Evolutionary conservation across 1,140 invertebrate genomes (phyloP).

Genomic region (Heterodera carotae): DNA sequence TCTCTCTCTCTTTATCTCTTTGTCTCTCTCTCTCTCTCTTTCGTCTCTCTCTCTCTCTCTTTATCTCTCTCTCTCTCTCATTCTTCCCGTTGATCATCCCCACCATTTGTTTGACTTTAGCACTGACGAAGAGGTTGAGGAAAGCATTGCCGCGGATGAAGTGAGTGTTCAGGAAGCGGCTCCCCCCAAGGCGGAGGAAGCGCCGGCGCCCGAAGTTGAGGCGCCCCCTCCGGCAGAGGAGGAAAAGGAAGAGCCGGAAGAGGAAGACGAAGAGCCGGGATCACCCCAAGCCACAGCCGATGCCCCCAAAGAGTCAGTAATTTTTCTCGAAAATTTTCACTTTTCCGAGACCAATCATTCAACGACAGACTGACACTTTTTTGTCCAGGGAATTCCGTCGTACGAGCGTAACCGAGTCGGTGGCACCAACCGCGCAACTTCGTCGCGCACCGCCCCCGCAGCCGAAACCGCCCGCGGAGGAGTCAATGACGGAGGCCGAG

Average conservation of each 20-base stretch:
- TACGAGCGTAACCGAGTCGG: conserved; percentile 10
- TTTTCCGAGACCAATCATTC: not conserved
- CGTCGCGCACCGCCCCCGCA: conserved; percentile 34
- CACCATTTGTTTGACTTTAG: conserved; percentile 29
- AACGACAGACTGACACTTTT: not conserved
- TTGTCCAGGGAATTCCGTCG: conserved; percentile 28
- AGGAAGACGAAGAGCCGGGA: conserved; percentile 13
- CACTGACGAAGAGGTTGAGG: conserved; percentile 37
- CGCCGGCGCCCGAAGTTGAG: conserved; percentile 25
- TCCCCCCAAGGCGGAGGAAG: conserved; percentile 13
- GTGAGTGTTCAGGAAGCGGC: conserved; percentile 17
- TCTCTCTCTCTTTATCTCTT: conserved; percentile 3
- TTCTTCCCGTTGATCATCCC: not conserved
- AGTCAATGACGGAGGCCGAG: conserved; percentile 54
- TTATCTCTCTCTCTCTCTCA: not conserved
- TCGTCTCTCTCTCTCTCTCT: conserved; percentile 9
- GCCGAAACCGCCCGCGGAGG: conserved; percentile 42
- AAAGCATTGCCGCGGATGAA: conserved; percentile 36
- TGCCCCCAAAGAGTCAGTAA: conserved; percentile 12
- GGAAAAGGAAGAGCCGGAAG: conserved; percentile 30
- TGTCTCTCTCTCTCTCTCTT: not conserved
- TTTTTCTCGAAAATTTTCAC: too few relatives aligned
- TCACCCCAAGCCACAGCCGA: not conserved
- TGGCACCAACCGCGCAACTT: conserved; percentile 16
- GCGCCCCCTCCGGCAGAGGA: conserved; percentile 8